Base-by-base conservation (phyloP, 2,888 invertebrate genomes). In the Tinea pellionella region DNA sequence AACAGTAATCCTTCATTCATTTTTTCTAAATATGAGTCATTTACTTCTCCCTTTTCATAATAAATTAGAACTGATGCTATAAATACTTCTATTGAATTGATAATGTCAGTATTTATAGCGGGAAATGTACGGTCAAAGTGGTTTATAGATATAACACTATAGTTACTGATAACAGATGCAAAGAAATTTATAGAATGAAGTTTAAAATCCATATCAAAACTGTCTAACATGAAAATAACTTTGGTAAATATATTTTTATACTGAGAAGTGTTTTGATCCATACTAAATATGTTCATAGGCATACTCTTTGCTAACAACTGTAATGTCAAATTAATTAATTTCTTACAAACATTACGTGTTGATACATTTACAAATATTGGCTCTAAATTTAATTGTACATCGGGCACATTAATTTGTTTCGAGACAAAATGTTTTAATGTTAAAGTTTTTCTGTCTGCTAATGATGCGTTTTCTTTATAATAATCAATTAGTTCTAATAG, bases 361-460 rank as follows among this genome's bases (percentile, higher is more conserved):
- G 24, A 24, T 6, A 88, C 72, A 62, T 66, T 68, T 0, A 88
- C 81, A 72, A 71, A 76, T 61, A 88, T 83, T 32, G 84, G 79
- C 59, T 78, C 74, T 53, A 88, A 74, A 63, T 86, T 75, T 0
- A 88, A 68, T 61, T 83, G 72, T 1, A 77, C 72, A 71, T 80
- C 74, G 12, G 79, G 76, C 62, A 80, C 72, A 29, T 71, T 66
- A 62, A 80, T 73, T 66, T 80, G 71, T 62, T 80, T 73, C 16
- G 88, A 80, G 60, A 73, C 68, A 68, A 90, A 90, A 61, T 88
- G 75, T 62, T 87, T 69, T 59, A 90, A 64, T 32, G 70, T 61
- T 12, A 83, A 47, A 63, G 67, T 67, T 61, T 55, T 55, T 0
- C 30, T 37, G 29, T 65, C 57, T 9, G 62, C 37, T 29, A 63